Base-by-base conservation (phyloP, 2,888 invertebrate genomes). In the Callimorpha dominula region DNA sequence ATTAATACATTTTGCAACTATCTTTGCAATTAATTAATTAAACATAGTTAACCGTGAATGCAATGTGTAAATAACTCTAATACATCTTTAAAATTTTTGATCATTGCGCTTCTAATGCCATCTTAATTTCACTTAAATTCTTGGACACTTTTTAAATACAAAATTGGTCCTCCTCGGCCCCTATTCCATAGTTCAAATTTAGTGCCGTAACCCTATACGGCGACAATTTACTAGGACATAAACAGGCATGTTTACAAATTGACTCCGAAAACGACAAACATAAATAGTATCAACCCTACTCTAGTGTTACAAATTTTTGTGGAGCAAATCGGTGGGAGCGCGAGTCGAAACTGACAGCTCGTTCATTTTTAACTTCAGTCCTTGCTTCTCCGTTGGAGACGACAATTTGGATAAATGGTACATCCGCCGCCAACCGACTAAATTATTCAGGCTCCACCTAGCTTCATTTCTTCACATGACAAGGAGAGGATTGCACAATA, bases 351-450 rank as follows among this genome's bases (percentile, higher is more conserved):
- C 87, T 90, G 92, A 90, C 90, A 88, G 88, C 89, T 89, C 88
- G 87, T 93, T 91, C 91, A 93, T 94, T 93, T 94, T 94, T 93
- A 93, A 93, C 91, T 87, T 89, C 80, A 85, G 83, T 86, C 89
- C 88, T 86, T 85, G 86, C 84, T 85, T 84, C 85, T 86, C 85
- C 80, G 87, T 85, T 83, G 86, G 88, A 90, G 90, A 89, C 91
- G 91, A 92, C 93, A 93, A 94, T 95, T 94, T 93, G 91, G 92
- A 94, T 94, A 94, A 94, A 95, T 94, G 93, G 92, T 92, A 89
- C 89, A 92, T 91, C 90, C 91, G 86, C 87, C 88, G 91, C 87
- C 93, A 87, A 85, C 91, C 86, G 79, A 81, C 89, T 95, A 91
- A 93, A 95, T 94, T 92, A 95, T 95, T 95, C 93, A 94, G 83